Percentiles rank a stretch among this genome's conserved stretches.
Conservation (phyloP, 2,888 invertebrate species). For the Amphipyra berbera region DNA sequence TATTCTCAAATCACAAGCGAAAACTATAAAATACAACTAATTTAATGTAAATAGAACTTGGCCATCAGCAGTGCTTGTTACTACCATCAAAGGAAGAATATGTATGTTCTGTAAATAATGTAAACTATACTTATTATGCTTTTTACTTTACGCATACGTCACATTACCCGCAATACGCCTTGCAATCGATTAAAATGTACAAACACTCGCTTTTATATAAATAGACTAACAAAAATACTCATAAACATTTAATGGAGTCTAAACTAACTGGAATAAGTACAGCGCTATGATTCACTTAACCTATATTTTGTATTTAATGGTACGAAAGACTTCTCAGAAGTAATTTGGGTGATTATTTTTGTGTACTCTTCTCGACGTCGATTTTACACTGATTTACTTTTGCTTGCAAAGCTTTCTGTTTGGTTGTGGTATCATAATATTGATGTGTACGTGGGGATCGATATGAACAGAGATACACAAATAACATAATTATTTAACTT, state of each 20-base stretch:
- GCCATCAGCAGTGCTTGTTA: not conserved
- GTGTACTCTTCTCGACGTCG: constrained; percentile 2
- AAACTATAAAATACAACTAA: no score
- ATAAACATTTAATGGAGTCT: constrained; percentile 44
- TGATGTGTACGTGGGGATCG: no score
- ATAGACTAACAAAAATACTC: constrained; percentile 33
- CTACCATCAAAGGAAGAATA: constrained; percentile 14
- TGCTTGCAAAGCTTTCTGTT: constrained; percentile 14
- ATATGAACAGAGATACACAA: no score
- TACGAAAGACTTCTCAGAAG: constrained; percentile 33
- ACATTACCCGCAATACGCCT: constrained; percentile 1
- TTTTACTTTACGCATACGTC: constrained; percentile 11
- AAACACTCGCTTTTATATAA: constrained; percentile 18
- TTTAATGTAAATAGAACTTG: not conserved
- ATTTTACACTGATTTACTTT: constrained; percentile 27
- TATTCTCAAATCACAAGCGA: no score
- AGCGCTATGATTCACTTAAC: constrained; percentile 45
- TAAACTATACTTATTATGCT: constrained; percentile 4
- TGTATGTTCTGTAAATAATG: constrained; percentile 18
- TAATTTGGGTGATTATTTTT: constrained; percentile 29
- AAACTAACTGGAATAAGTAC: constrained; percentile 24
- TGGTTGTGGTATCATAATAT: constrained; percentile 10
- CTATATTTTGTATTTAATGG: constrained; percentile 40
- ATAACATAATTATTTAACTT: no score
- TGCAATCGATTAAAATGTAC: constrained; percentile 21